Evolutionary conservation across 2,113 vertebrate genomes (phyloP).

Genomic region (Urocitellus parryii): DNA sequence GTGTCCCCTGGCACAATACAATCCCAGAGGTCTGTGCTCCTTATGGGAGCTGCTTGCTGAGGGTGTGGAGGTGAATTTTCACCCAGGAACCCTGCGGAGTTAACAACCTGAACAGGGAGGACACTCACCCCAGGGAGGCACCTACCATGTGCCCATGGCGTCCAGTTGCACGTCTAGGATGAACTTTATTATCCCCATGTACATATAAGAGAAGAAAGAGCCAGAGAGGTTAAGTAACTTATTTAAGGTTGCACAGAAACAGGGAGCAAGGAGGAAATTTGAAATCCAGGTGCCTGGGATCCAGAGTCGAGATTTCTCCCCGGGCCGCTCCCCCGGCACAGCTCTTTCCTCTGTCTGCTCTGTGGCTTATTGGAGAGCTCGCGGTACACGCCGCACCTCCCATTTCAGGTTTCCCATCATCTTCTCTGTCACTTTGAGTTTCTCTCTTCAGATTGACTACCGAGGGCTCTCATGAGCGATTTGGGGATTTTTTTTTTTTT

Average conservation of each 20-base stretch:
- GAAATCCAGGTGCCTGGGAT: background rate
- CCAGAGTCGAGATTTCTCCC: background rate
- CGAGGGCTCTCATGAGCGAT: constrained; percentile 64
- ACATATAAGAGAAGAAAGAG: background rate
- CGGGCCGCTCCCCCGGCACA: background rate
- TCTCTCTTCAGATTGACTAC: constrained; percentile 72
- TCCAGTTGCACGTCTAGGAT: background rate
- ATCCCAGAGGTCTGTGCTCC: constrained; percentile 8
- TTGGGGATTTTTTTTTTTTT: constrained; percentile 8
- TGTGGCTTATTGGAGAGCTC: constrained; percentile 2
- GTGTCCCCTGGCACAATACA: background rate
- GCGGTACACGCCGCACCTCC: constrained; percentile 23
- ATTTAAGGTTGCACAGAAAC: background rate
- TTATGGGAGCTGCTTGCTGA: background rate
- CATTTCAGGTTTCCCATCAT: constrained; percentile 44
- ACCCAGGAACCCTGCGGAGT: background rate
- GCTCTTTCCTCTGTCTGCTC: background rate
- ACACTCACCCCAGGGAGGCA: accelerated
- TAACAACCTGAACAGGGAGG: background rate
- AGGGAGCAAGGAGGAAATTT: background rate
- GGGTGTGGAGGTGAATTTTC: background rate
- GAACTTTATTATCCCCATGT: background rate
- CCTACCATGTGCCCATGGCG: accelerated
- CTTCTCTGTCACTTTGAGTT: constrained; percentile 73
- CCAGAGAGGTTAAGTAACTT: background rate